phyloP scores from a whole-genome alignment of 2,113 vertebrate species.

The Podilymbus podiceps region DNA sequence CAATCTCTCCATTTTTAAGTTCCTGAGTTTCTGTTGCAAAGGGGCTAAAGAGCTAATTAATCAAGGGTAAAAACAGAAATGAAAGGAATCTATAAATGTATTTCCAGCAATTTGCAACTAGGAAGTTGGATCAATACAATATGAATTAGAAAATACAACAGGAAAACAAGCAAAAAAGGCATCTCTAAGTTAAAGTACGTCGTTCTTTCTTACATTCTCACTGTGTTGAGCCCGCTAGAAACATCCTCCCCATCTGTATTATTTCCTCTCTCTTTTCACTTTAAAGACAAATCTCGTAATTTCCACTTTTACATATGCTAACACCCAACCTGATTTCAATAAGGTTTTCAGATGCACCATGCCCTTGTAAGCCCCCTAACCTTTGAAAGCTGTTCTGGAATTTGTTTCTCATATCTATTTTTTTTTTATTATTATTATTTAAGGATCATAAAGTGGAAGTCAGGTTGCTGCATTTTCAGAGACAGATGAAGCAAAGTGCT shows the following conservation, averaged over 20 bases:
- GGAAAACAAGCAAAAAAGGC: neutral
- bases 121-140: slow-evolving; percentile 27
- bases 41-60: slow-evolving; percentile 27
- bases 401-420: neutral
- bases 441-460: slow-evolving; percentile 72
- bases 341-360: neutral
- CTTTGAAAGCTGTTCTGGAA: neutral
- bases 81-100: slow-evolving; percentile 38
- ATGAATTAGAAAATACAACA: slow-evolving; percentile 16
- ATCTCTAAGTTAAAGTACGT: neutral
- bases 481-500: slow-evolving; percentile 72
- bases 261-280: neutral
- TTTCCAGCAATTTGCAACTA: slow-evolving; percentile 39
- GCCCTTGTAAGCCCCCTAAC: neutral
- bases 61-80: slow-evolving; percentile 4
- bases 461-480: slow-evolving; percentile 70
- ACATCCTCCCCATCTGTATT: neutral
- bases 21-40: neutral
- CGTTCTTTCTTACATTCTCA: neutral
- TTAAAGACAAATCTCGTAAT: neutral
- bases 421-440: slow-evolving; percentile 73
- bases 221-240: neutral
- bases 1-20: neutral
- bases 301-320: neutral
- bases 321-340: neutral